These are phyloP conservation scores for Tenthredo amoena DNA, from an alignment of 2,888 invertebrate genomes.

Conservation along the genomic window DNA sequence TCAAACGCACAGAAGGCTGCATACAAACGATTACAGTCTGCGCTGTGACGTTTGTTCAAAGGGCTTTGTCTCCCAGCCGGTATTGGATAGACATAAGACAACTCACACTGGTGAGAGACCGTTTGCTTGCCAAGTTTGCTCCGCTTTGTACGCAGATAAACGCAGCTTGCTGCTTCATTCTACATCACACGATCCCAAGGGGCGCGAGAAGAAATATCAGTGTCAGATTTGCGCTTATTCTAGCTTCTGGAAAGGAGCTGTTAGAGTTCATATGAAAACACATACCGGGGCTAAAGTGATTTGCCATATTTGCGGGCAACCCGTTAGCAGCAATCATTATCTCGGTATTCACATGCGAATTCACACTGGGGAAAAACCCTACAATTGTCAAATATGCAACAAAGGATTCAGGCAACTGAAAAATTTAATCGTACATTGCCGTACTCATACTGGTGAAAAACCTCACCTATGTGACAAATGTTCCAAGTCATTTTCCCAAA, in stretches of 20 bases:
- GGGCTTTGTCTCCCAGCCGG: constrained; percentile 60
- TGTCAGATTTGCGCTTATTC: constrained; percentile 61
- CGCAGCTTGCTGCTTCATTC: constrained; percentile 36
- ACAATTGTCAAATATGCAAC: constrained; percentile 80
- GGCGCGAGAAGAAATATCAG: constrained; percentile 48
- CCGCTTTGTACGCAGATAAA: constrained; percentile 52
- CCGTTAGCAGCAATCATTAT: constrained; percentile 79
- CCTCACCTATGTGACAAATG: constrained; percentile 83
- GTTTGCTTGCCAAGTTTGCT: constrained; percentile 22
- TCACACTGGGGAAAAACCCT: constrained; percentile 80
- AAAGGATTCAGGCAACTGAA: constrained; percentile 73
- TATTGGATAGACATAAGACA: constrained; percentile 73
- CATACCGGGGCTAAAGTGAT: constrained; percentile 75
- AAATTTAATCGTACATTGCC: constrained; percentile 82
- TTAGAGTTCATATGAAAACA: constrained; percentile 55
- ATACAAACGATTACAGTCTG: constrained; percentile 63
- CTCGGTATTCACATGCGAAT: constrained; percentile 81
- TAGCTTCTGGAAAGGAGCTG: constrained; percentile 50
- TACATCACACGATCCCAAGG: constrained; percentile 23
- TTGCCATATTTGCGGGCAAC: constrained; percentile 81
- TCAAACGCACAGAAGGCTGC: constrained; percentile 48
- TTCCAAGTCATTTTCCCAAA: constrained; percentile 83
- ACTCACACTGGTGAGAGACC: constrained; percentile 74
- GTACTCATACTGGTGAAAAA: constrained; percentile 83
- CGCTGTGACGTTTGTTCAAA: constrained; percentile 55